Conservation (phyloP, 2,797 vertebrate species). For the Phrynocephalus forsythii region DNA sequence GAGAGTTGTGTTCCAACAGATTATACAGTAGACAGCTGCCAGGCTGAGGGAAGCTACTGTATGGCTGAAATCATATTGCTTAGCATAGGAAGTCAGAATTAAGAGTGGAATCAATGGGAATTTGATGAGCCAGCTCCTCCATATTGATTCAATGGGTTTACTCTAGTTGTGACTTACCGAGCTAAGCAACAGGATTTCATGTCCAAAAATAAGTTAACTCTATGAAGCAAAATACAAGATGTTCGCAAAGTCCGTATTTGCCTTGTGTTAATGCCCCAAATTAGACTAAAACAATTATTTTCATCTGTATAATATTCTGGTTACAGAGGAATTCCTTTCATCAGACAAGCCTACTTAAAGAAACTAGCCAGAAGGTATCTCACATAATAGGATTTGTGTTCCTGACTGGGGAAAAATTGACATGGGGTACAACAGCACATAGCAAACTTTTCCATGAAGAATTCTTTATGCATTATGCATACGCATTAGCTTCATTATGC, state of each 20-base stretch:
- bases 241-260: conserved; percentile 20
- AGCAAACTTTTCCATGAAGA: conserved; percentile 65
- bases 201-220: no score
- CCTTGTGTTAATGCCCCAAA: conserved; percentile 2
- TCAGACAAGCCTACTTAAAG: conserved; percentile 2
- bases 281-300: neutral
- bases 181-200: no score
- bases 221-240: neutral
- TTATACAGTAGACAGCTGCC: neutral
- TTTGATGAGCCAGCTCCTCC: no score
- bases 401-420: conserved; percentile 40
- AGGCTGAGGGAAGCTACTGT: neutral
- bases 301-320: neutral
- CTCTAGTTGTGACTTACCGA: no score
- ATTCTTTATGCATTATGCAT: conserved; percentile 86
- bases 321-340: neutral
- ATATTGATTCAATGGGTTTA: no score
- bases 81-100: no score
- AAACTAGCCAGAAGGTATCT: conserved; percentile 30
- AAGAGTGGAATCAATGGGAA: no score
- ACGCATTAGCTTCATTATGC: conserved; percentile 85
- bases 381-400: conserved; percentile 59
- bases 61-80: neutral
- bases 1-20: neutral
- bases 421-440: conserved; percentile 59